Conservation (phyloP, 1,140 invertebrate species). For the Linepithema humile region DNA sequence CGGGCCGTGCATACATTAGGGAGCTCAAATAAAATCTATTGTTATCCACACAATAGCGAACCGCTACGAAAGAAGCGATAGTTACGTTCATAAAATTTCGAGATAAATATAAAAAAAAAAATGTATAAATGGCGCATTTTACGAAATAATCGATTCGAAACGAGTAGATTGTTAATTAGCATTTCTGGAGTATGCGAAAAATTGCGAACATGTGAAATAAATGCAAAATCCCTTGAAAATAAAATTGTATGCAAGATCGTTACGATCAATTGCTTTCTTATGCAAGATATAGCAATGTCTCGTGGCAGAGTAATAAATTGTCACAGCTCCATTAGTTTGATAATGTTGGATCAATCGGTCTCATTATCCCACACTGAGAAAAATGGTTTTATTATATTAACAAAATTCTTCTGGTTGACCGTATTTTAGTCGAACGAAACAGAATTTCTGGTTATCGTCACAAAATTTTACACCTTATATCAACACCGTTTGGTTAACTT, state of each 20-base stretch:
- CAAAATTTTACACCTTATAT: too few species aligned
- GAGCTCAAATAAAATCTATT: slow-evolving; percentile 44
- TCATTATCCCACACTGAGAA: not conserved
- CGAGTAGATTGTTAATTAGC: not conserved
- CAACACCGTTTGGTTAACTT: too few species aligned
- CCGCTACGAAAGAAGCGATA: not conserved
- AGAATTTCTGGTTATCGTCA: too few species aligned
- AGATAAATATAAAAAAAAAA: not conserved
- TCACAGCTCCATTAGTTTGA: not conserved
- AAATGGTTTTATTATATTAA: too few species aligned
- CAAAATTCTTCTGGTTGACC: too few species aligned
- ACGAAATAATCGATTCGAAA: not conserved
- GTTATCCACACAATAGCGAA: slow-evolving; percentile 10
- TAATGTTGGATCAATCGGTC: not conserved
- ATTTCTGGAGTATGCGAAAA: too few species aligned
- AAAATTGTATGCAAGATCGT: not conserved
- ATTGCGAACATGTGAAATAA: not conserved
- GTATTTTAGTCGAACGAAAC: too few species aligned
- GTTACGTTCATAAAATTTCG: slow-evolving; percentile 9
- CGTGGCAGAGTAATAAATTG: not conserved
- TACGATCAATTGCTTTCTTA: slow-evolving; percentile 11
- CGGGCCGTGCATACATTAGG: slow-evolving; percentile 15
- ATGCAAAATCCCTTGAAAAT: not conserved
- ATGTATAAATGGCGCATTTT: not conserved
- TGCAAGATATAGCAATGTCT: not conserved